Evolutionary conservation across 1,140 invertebrate species (phyloP).

Genomic region (Bombus sibiricus): DNA sequence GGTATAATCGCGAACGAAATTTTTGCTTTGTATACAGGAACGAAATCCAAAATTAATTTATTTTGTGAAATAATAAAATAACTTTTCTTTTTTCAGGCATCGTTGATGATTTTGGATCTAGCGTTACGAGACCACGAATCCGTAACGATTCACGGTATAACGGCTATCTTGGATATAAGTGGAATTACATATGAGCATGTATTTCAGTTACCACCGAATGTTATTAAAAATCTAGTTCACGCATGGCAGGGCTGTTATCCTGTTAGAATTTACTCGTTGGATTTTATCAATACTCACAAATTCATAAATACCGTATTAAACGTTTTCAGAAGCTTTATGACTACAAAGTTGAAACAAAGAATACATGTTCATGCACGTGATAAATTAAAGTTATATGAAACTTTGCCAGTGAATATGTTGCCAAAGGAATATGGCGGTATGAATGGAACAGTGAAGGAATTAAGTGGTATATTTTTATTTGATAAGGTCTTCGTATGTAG

Average conservation of each 20-base stretch:
- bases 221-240: slow-evolving; percentile 84
- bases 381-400: slow-evolving; percentile 75
- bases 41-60: too few relatives aligned
- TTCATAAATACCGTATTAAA: slow-evolving; percentile 88
- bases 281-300: slow-evolving; percentile 88
- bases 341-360: slow-evolving; percentile 85
- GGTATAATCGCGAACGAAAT: neutral
- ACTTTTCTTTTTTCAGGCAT: slow-evolving; percentile 71
- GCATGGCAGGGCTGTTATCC: slow-evolving; percentile 89
- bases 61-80: neutral
- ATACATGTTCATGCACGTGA: slow-evolving; percentile 83
- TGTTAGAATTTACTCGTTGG: slow-evolving; percentile 86
- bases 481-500: neutral
- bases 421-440: slow-evolving; percentile 86
- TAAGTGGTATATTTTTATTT: slow-evolving; percentile 77
- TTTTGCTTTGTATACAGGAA: neutral
- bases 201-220: slow-evolving; percentile 83
- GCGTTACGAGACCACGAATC: slow-evolving; percentile 81
- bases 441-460: slow-evolving; percentile 81
- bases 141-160: slow-evolving; percentile 84
- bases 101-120: slow-evolving; percentile 85
- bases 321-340: slow-evolving; percentile 89
- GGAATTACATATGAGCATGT: slow-evolving; percentile 85
- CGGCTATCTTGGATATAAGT: slow-evolving; percentile 85
- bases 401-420: slow-evolving; percentile 81